phyloP scores from a whole-genome alignment of 2,113 vertebrate genomes.

The Alces alces region DNA sequence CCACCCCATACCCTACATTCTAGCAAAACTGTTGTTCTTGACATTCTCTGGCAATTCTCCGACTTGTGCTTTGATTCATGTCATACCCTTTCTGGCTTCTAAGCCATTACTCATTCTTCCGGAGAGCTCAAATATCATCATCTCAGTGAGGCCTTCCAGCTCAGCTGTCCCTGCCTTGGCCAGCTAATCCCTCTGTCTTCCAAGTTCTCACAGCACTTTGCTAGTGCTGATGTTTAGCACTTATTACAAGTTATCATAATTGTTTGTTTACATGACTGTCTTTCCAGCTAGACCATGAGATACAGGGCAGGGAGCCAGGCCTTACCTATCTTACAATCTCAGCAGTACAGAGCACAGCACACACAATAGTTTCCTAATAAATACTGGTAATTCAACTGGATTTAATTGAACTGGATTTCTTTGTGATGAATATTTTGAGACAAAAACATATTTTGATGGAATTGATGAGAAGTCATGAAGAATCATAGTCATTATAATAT shows the following conservation, averaged over 20 bases:
- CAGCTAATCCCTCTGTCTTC: constrained; percentile 52
- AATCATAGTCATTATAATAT: background rate
- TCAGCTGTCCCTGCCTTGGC: background rate
- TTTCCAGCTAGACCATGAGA: constrained; percentile 33
- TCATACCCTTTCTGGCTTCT: background rate
- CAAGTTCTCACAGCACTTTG: constrained; percentile 40
- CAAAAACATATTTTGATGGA: background rate
- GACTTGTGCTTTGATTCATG: background rate
- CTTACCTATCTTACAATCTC: background rate
- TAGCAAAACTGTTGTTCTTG: constrained; percentile 34
- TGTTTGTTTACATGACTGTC: constrained; percentile 57
- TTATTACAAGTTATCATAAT: constrained; percentile 56
- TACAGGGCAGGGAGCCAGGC: constrained; percentile 24
- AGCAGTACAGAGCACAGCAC: background rate
- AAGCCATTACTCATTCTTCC: constrained; percentile 34
- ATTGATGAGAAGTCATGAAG: background rate
- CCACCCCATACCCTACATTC: background rate
- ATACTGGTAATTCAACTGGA: background rate
- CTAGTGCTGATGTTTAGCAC: constrained; percentile 29
- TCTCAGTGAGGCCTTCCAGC: background rate
- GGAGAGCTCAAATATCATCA: constrained; percentile 50
- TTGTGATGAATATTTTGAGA: constrained; percentile 27
- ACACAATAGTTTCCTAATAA: background rate
- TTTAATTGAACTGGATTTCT: background rate
- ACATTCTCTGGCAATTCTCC: constrained; percentile 16